phyloP scores from a whole-genome alignment of 2,888 invertebrate genomes.

The Rapana venosa region DNA sequence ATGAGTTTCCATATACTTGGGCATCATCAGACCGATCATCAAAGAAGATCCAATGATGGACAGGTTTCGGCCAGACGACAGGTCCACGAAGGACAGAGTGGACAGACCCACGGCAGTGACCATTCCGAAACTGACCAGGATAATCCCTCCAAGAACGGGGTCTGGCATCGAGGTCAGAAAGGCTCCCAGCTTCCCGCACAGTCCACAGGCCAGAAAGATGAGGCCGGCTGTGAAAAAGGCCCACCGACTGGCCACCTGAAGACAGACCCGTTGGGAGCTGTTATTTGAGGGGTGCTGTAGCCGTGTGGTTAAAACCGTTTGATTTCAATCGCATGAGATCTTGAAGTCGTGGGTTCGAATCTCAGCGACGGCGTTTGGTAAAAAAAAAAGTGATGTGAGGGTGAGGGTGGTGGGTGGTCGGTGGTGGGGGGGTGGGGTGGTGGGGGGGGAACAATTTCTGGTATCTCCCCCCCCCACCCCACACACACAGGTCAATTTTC shows the following conservation, averaged over 20 bases:
- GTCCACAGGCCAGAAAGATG: conserved; percentile 77
- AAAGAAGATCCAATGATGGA: conserved; percentile 91
- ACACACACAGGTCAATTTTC: no score
- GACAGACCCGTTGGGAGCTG: no score
- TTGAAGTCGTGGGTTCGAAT: no score
- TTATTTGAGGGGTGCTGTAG: no score
- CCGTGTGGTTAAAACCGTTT: no score
- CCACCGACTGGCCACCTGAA: conserved; percentile 78
- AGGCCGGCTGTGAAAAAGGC: conserved; percentile 78
- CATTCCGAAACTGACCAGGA: conserved; percentile 76
- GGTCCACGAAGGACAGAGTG: conserved; percentile 81
- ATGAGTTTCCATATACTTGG: conserved; percentile 63
- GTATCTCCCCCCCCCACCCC: no score
- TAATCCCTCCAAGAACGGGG: conserved; percentile 79
- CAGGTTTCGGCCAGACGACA: conserved; percentile 90
- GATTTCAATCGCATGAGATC: no score
- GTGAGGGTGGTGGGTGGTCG: no score
- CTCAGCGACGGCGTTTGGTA: no score
- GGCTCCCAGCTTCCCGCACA: conserved; percentile 80
- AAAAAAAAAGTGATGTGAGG: no score
- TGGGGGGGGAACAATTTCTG: no score
- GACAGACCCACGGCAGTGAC: conserved; percentile 73
- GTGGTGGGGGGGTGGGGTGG: no score
- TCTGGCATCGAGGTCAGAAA: conserved; percentile 79
- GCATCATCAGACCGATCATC: conserved; percentile 86